phyloP scores from a whole-genome alignment of 2,797 vertebrate species.

The Ptychobarbus kaznakovi region DNA sequence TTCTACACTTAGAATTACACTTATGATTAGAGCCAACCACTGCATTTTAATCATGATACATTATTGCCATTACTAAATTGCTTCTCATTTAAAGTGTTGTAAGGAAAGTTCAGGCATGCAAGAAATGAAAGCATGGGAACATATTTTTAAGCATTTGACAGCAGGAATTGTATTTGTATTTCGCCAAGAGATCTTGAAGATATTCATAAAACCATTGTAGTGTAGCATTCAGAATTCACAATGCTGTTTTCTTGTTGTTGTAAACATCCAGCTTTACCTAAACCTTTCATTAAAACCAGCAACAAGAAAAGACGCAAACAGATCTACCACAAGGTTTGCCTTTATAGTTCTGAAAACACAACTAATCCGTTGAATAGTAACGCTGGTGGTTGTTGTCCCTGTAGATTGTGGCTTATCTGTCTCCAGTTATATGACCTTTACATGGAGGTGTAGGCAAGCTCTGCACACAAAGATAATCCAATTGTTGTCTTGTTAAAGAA shows the following conservation, averaged over 20 bases:
- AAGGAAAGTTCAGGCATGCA: neutral
- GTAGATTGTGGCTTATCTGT: conserved; percentile 69
- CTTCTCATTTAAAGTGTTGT: conserved; percentile 2
- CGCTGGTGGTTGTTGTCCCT: conserved; percentile 41
- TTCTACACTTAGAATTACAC: neutral
- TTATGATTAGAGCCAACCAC: no score
- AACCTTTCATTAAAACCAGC: conserved; percentile 20
- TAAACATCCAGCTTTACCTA: conserved; percentile 13
- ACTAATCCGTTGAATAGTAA: conserved; percentile 54
- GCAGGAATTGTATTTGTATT: neutral
- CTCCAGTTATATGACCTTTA: conserved; percentile 77
- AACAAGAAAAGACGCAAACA: neutral
- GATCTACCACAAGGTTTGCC: neutral
- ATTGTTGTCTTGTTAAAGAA: conserved; percentile 71
- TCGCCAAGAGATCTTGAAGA: neutral
- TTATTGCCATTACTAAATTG: neutral
- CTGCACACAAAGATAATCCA: conserved; percentile 67
- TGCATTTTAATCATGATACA: no score
- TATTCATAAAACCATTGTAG: neutral
- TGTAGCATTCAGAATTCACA: neutral
- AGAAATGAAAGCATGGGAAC: neutral
- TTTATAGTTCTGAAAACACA: conserved; percentile 47
- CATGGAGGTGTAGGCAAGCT: conserved; percentile 65
- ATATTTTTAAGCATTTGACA: neutral
- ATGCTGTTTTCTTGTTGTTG: neutral